Evolutionary conservation across 2,113 vertebrate genomes (phyloP).

Genomic region (Ibidorhyncha struthersii): DNA sequence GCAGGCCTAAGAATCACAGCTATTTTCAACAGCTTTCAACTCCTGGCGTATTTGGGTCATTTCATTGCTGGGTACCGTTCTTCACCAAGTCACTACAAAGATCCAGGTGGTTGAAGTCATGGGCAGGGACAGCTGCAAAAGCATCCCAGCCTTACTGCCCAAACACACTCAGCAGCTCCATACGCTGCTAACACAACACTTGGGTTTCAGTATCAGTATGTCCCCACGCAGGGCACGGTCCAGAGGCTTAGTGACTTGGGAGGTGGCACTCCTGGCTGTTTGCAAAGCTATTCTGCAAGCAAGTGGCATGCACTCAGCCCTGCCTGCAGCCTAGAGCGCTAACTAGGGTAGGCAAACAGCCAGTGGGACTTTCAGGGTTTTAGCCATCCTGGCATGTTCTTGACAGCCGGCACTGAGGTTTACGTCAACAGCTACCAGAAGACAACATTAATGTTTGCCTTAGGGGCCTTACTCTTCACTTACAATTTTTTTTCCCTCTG

Average conservation of each 20-base stretch:
- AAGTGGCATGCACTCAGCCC: not conserved
- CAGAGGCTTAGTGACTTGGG: too few relatives aligned
- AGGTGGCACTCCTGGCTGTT: not conserved
- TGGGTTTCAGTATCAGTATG: not conserved
- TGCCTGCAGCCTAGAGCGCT: not conserved
- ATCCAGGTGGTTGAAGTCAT: not conserved
- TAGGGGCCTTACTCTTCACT: not conserved
- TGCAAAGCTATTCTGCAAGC: not conserved
- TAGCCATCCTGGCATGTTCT: not conserved
- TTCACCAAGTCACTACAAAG: not conserved
- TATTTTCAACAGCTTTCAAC: not conserved
- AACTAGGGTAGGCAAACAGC: not conserved
- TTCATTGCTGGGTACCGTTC: not conserved
- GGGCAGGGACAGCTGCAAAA: not conserved
- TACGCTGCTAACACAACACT: not conserved
- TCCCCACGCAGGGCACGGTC: fast-evolving
- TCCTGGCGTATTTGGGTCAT: not conserved
- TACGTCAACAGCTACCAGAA: not conserved
- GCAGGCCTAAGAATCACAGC: not conserved
- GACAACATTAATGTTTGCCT: not conserved
- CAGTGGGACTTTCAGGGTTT: not conserved
- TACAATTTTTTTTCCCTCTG: not conserved
- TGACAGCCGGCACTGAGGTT: not conserved
- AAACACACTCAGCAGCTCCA: not conserved
- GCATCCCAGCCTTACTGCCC: not conserved